Evolutionary conservation across 2,113 vertebrate species (phyloP).

Genomic region (Melanostigma gelatinosum): DNA sequence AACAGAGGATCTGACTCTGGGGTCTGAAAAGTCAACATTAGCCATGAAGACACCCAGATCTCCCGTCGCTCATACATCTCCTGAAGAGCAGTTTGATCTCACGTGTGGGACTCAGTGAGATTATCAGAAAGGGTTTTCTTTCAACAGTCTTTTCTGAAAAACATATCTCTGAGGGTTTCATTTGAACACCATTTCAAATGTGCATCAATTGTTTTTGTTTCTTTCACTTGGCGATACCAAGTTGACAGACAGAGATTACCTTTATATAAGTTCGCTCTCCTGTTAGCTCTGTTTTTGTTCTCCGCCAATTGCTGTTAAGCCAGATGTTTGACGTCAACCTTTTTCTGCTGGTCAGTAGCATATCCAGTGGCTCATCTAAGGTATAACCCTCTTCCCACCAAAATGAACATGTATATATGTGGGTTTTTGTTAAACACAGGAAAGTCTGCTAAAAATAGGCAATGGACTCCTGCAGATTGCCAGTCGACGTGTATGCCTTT

Average conservation of each 20-base stretch:
- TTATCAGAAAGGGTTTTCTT: slow-evolving; percentile 3
- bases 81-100: slow-evolving; percentile 44
- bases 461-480: neutral
- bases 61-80: too few relatives aligned
- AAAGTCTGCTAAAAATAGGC: neutral
- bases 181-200: neutral
- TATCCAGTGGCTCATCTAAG: neutral
- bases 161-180: neutral
- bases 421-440: neutral
- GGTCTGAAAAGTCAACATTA: slow-evolving; percentile 34
- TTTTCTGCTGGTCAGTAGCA: neutral
- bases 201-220: neutral
- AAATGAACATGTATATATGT: neutral
- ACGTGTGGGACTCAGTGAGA: slow-evolving; percentile 7
- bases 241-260: neutral
- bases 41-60: slow-evolving; percentile 25
- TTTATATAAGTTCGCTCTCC: neutral
- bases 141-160: neutral
- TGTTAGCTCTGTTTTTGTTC: neutral
- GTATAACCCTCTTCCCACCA: neutral
- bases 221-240: neutral
- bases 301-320: neutral
- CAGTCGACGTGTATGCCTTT: neutral
- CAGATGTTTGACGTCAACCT: neutral
- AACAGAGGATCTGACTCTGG: slow-evolving; percentile 44